Evolutionary conservation across 2,888 invertebrate genomes (phyloP).

Genomic region (Caenorhabditis uteleia): DNA sequence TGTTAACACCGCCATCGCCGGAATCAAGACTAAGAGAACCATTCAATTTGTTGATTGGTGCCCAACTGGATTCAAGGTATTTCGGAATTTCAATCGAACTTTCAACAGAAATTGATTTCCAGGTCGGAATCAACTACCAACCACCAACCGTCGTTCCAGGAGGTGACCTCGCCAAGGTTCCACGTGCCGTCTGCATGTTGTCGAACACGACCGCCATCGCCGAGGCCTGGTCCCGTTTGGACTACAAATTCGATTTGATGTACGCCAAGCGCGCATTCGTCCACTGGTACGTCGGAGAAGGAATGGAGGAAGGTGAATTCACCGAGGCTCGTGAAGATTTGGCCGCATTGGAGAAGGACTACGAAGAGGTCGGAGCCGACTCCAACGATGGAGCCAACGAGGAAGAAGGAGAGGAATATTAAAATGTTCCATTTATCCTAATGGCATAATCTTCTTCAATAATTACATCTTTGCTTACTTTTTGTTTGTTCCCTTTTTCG

Average conservation of each 20-base stretch:
- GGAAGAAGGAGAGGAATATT: constrained; percentile 39
- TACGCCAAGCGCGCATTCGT: constrained; percentile 76
- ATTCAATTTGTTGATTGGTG: constrained; percentile 82
- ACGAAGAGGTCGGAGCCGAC: constrained; percentile 57
- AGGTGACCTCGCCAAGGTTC: constrained; percentile 79
- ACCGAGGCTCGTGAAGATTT: constrained; percentile 67
- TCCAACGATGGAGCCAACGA: constrained; percentile 53
- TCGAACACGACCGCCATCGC: constrained; percentile 90
- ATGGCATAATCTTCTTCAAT: too few relatives aligned
- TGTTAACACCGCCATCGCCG: constrained; percentile 89
- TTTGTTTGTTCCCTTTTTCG: too few relatives aligned
- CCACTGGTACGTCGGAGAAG: constrained; percentile 72
- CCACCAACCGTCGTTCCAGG: constrained; percentile 85
- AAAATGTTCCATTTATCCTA: too few relatives aligned
- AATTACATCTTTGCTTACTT: too few relatives aligned
- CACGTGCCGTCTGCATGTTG: constrained; percentile 84
- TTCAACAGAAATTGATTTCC: constrained; percentile 68
- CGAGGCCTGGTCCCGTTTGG: constrained; percentile 83
- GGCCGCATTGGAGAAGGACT: constrained; percentile 63
- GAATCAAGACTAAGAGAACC: constrained; percentile 88
- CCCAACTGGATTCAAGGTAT: constrained; percentile 61
- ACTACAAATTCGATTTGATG: constrained; percentile 81
- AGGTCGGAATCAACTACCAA: constrained; percentile 75
- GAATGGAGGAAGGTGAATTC: constrained; percentile 70
- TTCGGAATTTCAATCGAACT: too few relatives aligned